These are phyloP conservation scores for Tonatia bakeri DNA, from an alignment of 2,113 vertebrate genomes.

Conservation along the genomic window DNA sequence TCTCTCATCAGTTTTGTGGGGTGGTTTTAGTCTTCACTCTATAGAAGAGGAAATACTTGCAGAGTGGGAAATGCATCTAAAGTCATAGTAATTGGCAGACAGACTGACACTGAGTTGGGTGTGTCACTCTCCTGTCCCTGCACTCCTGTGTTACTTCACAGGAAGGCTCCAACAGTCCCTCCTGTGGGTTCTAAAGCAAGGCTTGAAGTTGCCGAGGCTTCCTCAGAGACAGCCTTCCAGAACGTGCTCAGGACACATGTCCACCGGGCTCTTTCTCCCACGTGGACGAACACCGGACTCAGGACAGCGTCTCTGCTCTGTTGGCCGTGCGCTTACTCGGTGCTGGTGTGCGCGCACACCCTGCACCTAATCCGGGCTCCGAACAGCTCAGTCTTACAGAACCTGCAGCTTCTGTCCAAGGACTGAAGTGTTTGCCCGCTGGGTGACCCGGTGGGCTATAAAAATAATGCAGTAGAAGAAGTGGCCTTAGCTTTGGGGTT, in stretches of 20 bases:
- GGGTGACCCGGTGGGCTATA: neutral
- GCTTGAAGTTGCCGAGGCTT: neutral
- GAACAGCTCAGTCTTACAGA: neutral
- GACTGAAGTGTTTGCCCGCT: neutral
- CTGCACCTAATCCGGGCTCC: neutral
- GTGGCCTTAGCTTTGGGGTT: neutral
- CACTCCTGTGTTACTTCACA: neutral
- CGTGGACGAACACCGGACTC: neutral
- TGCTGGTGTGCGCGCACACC: rapidly evolving
- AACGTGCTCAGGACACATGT: rapidly evolving
- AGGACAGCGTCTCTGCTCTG: rapidly evolving
- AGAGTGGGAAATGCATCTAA: neutral
- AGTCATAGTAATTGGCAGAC: neutral
- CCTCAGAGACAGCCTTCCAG: neutral
- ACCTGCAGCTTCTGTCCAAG: neutral
- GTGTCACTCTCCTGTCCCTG: neutral
- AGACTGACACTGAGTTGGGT: neutral
- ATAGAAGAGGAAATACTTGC: neutral
- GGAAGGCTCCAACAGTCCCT: neutral
- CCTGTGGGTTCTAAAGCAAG: neutral
- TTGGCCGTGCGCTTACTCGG: neutral
- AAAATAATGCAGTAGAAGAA: neutral
- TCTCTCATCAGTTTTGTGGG: neutral
- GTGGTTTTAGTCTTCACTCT: neutral
- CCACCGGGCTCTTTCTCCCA: neutral